Conservation (phyloP, 2,113 vertebrate species). For the Climacteris rufus region DNA sequence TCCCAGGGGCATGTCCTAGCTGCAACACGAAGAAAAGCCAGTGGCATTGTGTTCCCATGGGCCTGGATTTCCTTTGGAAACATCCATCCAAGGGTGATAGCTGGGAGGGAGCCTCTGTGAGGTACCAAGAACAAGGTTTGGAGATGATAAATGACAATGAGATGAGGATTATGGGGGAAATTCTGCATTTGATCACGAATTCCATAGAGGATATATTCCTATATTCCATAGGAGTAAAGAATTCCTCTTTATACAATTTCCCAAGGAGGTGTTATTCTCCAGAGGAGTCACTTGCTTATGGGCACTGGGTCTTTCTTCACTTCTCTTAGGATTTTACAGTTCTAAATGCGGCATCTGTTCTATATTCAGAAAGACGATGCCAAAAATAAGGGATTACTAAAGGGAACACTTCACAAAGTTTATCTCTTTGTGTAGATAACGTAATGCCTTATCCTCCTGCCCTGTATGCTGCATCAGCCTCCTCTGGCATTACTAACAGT, state of each 20-base stretch:
- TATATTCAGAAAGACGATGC: not conserved
- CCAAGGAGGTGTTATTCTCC: not conserved
- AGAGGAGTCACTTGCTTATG: not conserved
- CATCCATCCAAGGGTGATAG: not conserved
- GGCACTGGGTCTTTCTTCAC: not conserved
- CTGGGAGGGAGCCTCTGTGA: not conserved
- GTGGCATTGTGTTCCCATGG: not conserved
- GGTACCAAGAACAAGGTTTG: not conserved
- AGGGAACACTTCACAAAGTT: not conserved
- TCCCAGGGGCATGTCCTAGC: not conserved
- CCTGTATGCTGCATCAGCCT: not conserved
- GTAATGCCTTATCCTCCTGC: not conserved
- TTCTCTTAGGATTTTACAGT: not conserved
- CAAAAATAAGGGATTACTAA: not conserved
- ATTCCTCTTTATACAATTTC: not conserved
- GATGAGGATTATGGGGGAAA: not conserved
- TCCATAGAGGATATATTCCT: too few relatives aligned
- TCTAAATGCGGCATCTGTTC: not conserved
- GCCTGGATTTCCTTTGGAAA: not conserved
- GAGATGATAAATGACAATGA: not conserved
- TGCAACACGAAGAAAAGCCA: not conserved
- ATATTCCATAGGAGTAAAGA: too few relatives aligned
- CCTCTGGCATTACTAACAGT: not conserved
- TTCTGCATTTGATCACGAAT: not conserved
- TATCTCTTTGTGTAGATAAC: not conserved